phyloP scores from a whole-genome alignment of 2,888 invertebrate species.

The Himalopsyche tibetana region DNA sequence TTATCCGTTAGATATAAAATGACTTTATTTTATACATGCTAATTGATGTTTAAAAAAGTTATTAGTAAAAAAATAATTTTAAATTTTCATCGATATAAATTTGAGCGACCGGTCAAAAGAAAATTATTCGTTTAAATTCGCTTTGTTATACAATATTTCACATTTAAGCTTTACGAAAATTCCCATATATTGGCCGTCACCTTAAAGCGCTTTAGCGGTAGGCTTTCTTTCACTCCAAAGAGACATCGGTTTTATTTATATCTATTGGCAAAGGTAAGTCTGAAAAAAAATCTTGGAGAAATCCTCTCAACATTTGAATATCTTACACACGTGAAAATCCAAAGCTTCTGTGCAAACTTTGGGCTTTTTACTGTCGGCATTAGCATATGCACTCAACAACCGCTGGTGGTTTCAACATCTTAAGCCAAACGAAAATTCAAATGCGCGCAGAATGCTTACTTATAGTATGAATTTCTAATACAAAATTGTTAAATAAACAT shows the following conservation, averaged over 20 bases:
- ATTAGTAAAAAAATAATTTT: too few species aligned
- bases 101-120: too few species aligned
- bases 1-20: too few species aligned
- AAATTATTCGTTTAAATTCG: neutral
- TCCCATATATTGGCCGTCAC: constrained; percentile 30
- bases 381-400: constrained; percentile 60
- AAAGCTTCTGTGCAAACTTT: constrained; percentile 65
- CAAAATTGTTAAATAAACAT: constrained; percentile 55
- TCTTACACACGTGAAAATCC: constrained; percentile 61
- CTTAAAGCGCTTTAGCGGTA: constrained; percentile 17
- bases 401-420: constrained; percentile 41
- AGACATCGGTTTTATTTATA: constrained; percentile 44
- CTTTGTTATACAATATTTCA: neutral
- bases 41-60: too few species aligned
- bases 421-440: constrained; percentile 49
- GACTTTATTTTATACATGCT: too few species aligned
- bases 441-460: constrained; percentile 42
- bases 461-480: constrained; percentile 38
- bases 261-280: constrained; percentile 25
- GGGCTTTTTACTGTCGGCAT: constrained; percentile 56
- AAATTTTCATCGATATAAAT: too few species aligned
- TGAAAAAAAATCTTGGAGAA: constrained; percentile 46
- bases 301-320: constrained; percentile 64
- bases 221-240: constrained; percentile 29
- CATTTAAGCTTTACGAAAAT: constrained; percentile 5